These are phyloP conservation scores for Thaumatotibia leucotreta DNA, from an alignment of 1,140 invertebrate species.

Conservation along the genomic window DNA sequence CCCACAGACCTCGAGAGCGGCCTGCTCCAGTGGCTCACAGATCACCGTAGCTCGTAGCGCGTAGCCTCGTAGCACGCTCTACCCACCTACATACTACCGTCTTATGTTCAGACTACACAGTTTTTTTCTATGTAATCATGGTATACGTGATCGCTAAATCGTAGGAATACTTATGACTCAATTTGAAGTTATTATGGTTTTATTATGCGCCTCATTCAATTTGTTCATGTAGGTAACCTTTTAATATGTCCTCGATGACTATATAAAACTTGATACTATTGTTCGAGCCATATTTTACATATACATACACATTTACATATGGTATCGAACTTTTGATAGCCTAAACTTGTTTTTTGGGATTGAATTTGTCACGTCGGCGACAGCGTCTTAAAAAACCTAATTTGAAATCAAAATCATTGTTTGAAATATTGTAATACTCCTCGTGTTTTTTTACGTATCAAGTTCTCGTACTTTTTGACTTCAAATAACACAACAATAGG, in stretches of 20 bases:
- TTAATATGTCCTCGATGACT: background rate
- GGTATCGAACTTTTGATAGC: constrained; percentile 46
- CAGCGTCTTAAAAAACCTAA: constrained; percentile 9
- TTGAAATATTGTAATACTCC: constrained; percentile 14
- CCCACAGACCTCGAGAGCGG: constrained; percentile 40
- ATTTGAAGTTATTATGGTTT: background rate
- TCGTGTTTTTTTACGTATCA: background rate
- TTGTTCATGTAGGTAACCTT: background rate
- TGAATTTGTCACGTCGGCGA: constrained; percentile 26
- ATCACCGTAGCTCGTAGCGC: constrained; percentile 18
- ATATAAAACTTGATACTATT: background rate
- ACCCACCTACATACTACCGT: background rate
- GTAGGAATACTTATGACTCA: background rate
- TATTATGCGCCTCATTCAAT: background rate
- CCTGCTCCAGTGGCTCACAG: constrained; percentile 33
- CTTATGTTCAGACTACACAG: background rate
- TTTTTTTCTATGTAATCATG: background rate
- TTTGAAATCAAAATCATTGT: constrained; percentile 16
- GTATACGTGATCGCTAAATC: background rate
- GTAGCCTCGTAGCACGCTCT: constrained; percentile 19
- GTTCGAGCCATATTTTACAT: constrained; percentile 11
- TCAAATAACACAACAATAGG: no score
- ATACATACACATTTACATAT: constrained; percentile 37
- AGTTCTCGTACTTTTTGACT: background rate
- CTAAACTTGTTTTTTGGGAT: constrained; percentile 40